Evolutionary conservation across 2,113 vertebrate species (phyloP).

Genomic region (Cromileptes altivelis): DNA sequence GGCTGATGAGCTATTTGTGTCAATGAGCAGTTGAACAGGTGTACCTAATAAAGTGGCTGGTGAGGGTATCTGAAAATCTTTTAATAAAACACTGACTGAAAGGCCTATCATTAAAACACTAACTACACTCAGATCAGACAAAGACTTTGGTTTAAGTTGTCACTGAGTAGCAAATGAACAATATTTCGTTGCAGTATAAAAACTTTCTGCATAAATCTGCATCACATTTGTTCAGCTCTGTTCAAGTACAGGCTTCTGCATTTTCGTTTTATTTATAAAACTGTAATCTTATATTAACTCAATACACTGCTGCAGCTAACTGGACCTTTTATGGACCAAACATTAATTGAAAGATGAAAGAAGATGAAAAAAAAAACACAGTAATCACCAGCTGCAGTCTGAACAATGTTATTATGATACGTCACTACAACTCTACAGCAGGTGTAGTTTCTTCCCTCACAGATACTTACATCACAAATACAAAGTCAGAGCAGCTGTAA

Average conservation of each 20-base stretch:
- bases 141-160: conserved; percentile 14
- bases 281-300: neutral
- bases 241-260: neutral
- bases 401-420: neutral
- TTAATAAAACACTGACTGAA: conserved; percentile 11
- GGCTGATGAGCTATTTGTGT: too few species aligned
- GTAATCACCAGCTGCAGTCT: conserved; percentile 4
- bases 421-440: neutral
- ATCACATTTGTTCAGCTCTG: neutral
- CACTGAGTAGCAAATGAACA: neutral
- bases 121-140: neutral
- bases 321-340: neutral
- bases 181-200: neutral
- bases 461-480: conserved; percentile 24
- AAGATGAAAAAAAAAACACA: neutral
- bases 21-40: too few species aligned
- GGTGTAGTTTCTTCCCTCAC: conserved; percentile 11
- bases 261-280: neutral
- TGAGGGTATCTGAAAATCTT: too few species aligned
- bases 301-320: neutral
- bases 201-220: neutral
- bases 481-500: conserved; percentile 33
- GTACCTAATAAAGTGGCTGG: too few species aligned
- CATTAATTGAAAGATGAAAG: neutral
- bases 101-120: neutral